Evolutionary conservation across 2,888 invertebrate genomes (phyloP), one percentile per base, ranked within the genome.

Genomic region (Drosophila ezoana): DNA sequence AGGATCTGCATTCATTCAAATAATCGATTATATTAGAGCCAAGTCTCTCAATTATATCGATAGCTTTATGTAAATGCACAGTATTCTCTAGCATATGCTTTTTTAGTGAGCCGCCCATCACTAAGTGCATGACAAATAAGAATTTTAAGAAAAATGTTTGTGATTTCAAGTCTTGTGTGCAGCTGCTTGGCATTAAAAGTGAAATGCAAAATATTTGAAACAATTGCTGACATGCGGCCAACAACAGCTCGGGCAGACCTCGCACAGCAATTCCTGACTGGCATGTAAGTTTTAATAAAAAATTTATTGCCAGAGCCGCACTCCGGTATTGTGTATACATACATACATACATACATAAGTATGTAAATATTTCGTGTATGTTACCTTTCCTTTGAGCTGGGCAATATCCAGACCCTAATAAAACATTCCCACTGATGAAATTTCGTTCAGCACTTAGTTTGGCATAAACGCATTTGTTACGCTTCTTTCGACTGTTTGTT

Each of bases 221-320:
- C 13, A 40, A 37, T 28, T 6, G 16, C 11, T 47, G 18, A 32
- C 28, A 18, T 33, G 28, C 14, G 28, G 14, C 28, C 28, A 28
- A 28, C 13, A 49, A 72, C 47, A 38, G 45, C 66, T 61, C 13
- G 28, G 58, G n/a, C 74, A 33, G 23, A 61, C 74, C 74, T 73
- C 79, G 79, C 52, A 28, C 8, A 13, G 38, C 35, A 43, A 11
- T 16, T 14, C n/a, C 52, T 37, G 63, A 16, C 56, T 65, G 61
- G 38, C 74, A 52, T 53, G 38, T 49, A 35, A 54, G 35, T 41
- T 73, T 74, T 72, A 67, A 78, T 78, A 62, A 23, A 59, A 68
- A 53, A 49, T 67, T 10, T 78, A 73, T 63, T 56, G 67, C 56
- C 6, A 16, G 48, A 56, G 40, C 44, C 20, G 32, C 14, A 14